Evolutionary conservation across 1,140 invertebrate species (phyloP), one percentile per base, ranked within the genome.

Genomic region (Eueides isabella): DNA sequence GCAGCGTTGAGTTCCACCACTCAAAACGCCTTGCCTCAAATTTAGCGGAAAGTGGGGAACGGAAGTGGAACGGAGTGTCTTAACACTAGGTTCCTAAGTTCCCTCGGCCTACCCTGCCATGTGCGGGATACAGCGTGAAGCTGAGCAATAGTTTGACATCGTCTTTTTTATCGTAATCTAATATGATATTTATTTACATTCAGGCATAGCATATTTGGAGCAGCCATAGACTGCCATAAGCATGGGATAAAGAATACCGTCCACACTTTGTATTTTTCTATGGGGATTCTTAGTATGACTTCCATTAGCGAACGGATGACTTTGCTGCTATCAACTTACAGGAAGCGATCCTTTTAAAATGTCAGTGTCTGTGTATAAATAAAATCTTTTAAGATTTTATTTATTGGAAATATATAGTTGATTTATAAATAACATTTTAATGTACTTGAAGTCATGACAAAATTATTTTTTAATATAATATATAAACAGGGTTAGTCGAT

Each of bases 321-420:
- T 71, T 65, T 31, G 31, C 23, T 31, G 61, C 31, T 74, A 84
- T 78, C 72, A 48, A 28, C 72, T 80, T 76, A 23, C 78, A 80
- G 85, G 80, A 87, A 80, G 77, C 71, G 61, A 81, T 82, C 75
- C 82, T 87, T 87, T 86, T 87, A 87, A 85, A 85, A 81, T 79
- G 85, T 87, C 85, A 84, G 75, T 74, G 77, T 67, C 71, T 66
- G 12, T 63, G 11, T 64, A 31, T 63, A 61, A 19, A 63, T 62
- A 28, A 55, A 64, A 41, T 35, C 64, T 55, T 55, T 26, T 55
- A 2, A 23, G 1, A 55, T 55, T 55, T 55, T 2, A 55, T 23
- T 55, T 55, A 55, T 55, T 55, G 7, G 9, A 55, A 55, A 23
- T 26, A 7, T 55, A 23, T 23, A 23, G 11, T 2, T 0, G 9